Evolutionary conservation across 2,797 vertebrate species (phyloP), one percentile per base, ranked within the genome.

Genomic region (Smutsia temminckii): DNA sequence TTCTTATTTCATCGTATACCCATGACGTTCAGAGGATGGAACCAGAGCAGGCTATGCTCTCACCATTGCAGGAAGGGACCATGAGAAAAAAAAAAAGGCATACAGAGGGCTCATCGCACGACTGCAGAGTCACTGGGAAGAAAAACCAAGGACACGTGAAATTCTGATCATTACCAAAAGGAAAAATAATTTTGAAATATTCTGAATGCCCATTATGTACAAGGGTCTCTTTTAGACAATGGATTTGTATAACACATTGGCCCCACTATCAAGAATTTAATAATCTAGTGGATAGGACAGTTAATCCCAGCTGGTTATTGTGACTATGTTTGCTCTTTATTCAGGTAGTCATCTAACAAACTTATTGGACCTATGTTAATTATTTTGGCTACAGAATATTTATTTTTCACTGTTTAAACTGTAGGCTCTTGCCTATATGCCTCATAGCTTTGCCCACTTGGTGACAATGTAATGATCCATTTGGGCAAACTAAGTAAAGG

Each of bases 141-240:
- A 32, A 66, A 92, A 85, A 16, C 51, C 63, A 64, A 59, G 9
- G 57, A 59, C 16, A 37, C 4, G 2, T 49, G 69, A 91, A 66
- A 74, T 20, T 74, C 69, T 78, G 37, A 78, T 85, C 29, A 29
- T 55, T 59, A 59, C 40, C 55, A 57, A 75, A 69, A 87, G 40
- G 68, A 74, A 75, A 91, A 93, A 16, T 68, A 23, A 53, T 55
- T 77, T 77, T 13, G 61, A 96, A 90, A 66, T 80, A 75, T 83
- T 88, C 49, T 59, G n/a, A 69, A 29, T 9, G 20, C 42, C 68
- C 37, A 3, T 14, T 78, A 46, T 1, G 2, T 64, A 55, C 4
- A 53, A 53, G 21, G 8, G 2, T 69, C 63, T 79, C 63, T 83
- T 95, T 85, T 49, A 34, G 27, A 83, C 34, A 78, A 85, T 23